Evolutionary conservation across 1,140 invertebrate species (phyloP).

Genomic region (Lamellibrachia luymesi): DNA sequence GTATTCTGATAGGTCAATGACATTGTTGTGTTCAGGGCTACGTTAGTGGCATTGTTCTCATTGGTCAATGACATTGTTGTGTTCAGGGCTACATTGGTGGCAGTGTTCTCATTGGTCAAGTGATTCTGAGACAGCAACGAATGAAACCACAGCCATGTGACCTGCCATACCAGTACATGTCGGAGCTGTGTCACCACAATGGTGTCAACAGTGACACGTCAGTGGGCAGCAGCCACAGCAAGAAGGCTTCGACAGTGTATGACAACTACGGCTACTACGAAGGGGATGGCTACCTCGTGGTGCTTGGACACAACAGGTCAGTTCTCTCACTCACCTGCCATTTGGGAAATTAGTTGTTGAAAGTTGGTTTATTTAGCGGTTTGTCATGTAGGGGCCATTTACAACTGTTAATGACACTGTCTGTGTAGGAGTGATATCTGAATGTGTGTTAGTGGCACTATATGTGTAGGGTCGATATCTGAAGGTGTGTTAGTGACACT

Average conservation of each 20-base stretch:
- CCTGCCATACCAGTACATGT: neutral
- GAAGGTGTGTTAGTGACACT: too few species aligned
- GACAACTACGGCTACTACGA: slow-evolving; percentile 15
- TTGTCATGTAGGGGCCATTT: neutral
- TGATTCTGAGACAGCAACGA: slow-evolving; percentile 39
- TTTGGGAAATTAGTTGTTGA: too few species aligned
- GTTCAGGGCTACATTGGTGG: slow-evolving; percentile 26
- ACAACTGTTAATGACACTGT: neutral
- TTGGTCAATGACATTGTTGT: neutral
- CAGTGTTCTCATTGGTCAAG: slow-evolving; percentile 41
- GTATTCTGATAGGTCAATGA: too few species aligned
- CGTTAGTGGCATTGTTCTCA: too few species aligned
- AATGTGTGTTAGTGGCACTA: too few species aligned
- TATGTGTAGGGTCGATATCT: too few species aligned
- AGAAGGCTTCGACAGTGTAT: neutral
- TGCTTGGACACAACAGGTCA: neutral
- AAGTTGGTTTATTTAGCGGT: neutral
- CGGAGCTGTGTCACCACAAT: neutral
- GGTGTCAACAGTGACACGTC: neutral
- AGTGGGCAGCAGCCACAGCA: neutral
- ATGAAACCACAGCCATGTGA: slow-evolving; percentile 32
- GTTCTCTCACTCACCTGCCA: neutral
- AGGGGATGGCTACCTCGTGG: slow-evolving; percentile 21
- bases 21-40: too few species aligned
- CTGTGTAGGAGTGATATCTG: neutral